Evolutionary conservation across 2,888 invertebrate genomes (phyloP).

Genomic region (Cheilosia pagana): DNA sequence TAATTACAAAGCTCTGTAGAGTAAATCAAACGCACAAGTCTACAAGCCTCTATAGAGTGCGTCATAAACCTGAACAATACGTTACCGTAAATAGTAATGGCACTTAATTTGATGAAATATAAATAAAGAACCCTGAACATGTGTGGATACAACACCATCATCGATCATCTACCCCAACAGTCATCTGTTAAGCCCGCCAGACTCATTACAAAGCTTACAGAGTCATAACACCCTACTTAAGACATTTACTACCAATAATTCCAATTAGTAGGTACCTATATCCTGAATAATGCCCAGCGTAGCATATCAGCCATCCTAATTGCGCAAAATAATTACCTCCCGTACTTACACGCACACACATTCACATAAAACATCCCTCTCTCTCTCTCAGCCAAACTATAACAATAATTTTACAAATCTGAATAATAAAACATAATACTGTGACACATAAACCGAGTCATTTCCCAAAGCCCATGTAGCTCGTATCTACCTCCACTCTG

Average conservation of each 20-base stretch:
- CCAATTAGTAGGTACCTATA: conserved; percentile 26
- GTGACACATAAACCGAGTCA: conserved; percentile 23
- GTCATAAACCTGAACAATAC: too few relatives aligned
- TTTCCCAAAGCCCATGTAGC: conserved; percentile 16
- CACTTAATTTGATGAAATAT: too few relatives aligned
- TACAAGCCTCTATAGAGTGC: too few relatives aligned
- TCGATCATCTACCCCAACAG: too few relatives aligned
- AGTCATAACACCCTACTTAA: not conserved
- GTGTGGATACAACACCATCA: too few relatives aligned
- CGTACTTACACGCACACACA: not conserved
- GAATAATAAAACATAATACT: conserved; percentile 53
- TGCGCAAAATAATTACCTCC: conserved; percentile 1
- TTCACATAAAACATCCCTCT: not conserved
- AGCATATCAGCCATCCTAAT: conserved; percentile 23
- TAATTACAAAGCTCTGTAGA: too few relatives aligned
- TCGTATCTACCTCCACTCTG: not conserved
- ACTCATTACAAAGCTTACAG: conserved; percentile 1
- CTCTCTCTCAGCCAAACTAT: conserved; percentile 17
- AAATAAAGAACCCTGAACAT: too few relatives aligned
- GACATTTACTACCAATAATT: conserved; percentile 21
- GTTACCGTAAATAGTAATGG: too few relatives aligned
- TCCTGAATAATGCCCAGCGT: too few relatives aligned
- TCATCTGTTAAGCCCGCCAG: too few relatives aligned
- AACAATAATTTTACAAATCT: conserved; percentile 58
- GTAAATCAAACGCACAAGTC: too few relatives aligned